A percentile compares a stretch with the other conserved stretches of the same genome.
These are phyloP conservation scores for Patella ulyssiponensis DNA, from an alignment of 2,888 invertebrate species.

Conservation along the genomic window DNA sequence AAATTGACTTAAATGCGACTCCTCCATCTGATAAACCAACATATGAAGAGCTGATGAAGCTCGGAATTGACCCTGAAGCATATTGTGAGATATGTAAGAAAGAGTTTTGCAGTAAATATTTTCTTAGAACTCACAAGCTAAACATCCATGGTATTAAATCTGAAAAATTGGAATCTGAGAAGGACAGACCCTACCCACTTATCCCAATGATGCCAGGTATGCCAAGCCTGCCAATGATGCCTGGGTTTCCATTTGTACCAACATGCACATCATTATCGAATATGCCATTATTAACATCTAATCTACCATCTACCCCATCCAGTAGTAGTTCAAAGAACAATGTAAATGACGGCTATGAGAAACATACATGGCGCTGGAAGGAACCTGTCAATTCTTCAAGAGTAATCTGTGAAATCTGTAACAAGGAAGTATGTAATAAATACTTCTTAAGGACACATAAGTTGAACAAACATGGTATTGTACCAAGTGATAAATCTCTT, in stretches of 20 bases:
- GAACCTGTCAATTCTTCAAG: constrained; percentile 67
- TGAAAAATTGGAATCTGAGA: constrained; percentile 38
- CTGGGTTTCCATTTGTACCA: constrained; percentile 15
- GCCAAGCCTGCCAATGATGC: constrained; percentile 20
- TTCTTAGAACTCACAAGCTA: constrained; percentile 96
- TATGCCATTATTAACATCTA: not conserved
- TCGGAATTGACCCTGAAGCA: constrained; percentile 72
- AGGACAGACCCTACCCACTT: constrained; percentile 8
- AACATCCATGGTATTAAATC: constrained; percentile 94
- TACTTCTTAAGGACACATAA: constrained; percentile 72
- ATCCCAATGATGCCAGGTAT: constrained; percentile 8
- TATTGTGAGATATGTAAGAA: constrained; percentile 86
- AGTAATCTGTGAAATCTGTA: constrained; percentile 70
- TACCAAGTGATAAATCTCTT: constrained; percentile 60
- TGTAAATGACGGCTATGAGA: constrained; percentile 47
- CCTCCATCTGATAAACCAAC: constrained; percentile 51
- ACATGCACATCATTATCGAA: constrained; percentile 10
- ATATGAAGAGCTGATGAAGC: constrained; percentile 66
- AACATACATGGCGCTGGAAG: constrained; percentile 64
- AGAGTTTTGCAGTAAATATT: constrained; percentile 97
- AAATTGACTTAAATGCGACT: constrained; percentile 33
- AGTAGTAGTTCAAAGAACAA: constrained; percentile 14
- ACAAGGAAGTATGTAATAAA: constrained; percentile 72
- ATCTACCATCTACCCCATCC: not conserved
- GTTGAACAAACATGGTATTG: constrained; percentile 71